Percentiles rank a stretch among this genome's conserved stretches.
phyloP scores from a whole-genome alignment of 2,797 vertebrate genomes.

The Pteronotus mesoamericanus region DNA sequence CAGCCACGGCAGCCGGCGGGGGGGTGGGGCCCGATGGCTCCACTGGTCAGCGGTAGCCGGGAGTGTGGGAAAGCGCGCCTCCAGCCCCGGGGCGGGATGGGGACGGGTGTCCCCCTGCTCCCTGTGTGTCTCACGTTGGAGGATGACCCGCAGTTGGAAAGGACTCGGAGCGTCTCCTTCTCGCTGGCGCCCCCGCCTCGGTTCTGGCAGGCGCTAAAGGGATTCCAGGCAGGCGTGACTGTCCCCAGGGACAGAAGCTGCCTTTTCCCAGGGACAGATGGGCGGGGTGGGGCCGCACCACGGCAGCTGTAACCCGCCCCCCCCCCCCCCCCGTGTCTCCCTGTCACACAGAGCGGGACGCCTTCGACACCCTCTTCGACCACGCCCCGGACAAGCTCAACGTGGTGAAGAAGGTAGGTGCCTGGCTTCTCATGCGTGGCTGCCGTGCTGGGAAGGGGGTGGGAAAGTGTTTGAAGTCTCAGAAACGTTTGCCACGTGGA shows the following conservation, averaged over 20 bases:
- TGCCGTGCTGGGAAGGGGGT: background rate
- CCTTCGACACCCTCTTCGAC: constrained; percentile 96
- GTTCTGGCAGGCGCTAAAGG: background rate
- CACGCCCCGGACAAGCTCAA: constrained; percentile 97
- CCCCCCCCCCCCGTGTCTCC: rapidly evolving
- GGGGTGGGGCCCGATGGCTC: rapidly evolving
- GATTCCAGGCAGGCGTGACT: background rate
- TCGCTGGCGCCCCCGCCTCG: rapidly evolving
- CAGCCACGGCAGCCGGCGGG: too few relatives aligned
- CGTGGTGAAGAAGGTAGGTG: constrained; percentile 95
- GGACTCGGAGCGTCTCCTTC: rapidly evolving
- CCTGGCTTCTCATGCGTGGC: background rate
- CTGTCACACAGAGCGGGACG: constrained; percentile 89
- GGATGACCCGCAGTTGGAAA: rapidly evolving
- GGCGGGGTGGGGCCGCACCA: rapidly evolving
- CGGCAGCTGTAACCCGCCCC: rapidly evolving
- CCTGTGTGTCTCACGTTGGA: rapidly evolving
- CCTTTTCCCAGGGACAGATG: rapidly evolving
- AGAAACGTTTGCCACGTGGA: background rate
- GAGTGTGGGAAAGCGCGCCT: rapidly evolving
- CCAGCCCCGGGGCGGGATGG: rapidly evolving
- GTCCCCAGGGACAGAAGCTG: rapidly evolving
- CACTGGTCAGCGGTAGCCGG: rapidly evolving
- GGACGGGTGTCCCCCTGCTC: rapidly evolving
- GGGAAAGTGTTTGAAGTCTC: background rate